Evolutionary conservation across 2,797 vertebrate genomes (phyloP).

Genomic region (Girardinus metallicus): DNA sequence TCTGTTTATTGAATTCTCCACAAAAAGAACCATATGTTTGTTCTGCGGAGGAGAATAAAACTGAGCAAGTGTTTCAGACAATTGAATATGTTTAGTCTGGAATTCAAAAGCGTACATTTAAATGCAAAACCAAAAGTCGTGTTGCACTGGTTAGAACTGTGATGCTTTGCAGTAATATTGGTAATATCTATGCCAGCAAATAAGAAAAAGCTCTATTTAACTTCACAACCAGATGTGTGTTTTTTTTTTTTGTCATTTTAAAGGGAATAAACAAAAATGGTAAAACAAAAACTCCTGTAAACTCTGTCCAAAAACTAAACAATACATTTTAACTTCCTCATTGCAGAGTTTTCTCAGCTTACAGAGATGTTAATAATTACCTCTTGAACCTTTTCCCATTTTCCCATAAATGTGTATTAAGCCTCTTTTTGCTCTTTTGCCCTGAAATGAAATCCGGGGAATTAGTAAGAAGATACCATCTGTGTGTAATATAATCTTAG

Average conservation of each 20-base stretch:
- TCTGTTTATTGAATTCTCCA: not conserved
- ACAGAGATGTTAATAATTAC: not conserved
- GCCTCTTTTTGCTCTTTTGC: slow-evolving; percentile 2
- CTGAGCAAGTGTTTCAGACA: not conserved
- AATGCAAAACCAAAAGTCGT: not conserved
- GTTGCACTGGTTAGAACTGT: not conserved
- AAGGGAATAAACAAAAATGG: not conserved
- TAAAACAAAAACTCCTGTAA: not conserved
- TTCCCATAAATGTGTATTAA: not conserved
- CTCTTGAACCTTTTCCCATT: not conserved
- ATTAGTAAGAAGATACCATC: not conserved
- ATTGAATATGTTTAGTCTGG: not conserved
- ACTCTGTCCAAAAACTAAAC: not conserved
- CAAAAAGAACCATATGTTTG: not conserved
- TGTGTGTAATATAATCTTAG: slow-evolving; percentile 6
- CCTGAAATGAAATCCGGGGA: not conserved
- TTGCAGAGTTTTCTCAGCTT: not conserved
- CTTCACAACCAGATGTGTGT: not conserved
- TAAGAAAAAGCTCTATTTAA: not conserved
- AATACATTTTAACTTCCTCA: not conserved
- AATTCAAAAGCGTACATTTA: not conserved
- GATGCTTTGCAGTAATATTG: not conserved
- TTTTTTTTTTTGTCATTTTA: not conserved
- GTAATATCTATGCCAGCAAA: not conserved
- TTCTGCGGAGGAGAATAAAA: not conserved